These are phyloP conservation scores for Tor tambroides DNA, from an alignment of 2,113 vertebrate genomes.

Conservation along the genomic window DNA sequence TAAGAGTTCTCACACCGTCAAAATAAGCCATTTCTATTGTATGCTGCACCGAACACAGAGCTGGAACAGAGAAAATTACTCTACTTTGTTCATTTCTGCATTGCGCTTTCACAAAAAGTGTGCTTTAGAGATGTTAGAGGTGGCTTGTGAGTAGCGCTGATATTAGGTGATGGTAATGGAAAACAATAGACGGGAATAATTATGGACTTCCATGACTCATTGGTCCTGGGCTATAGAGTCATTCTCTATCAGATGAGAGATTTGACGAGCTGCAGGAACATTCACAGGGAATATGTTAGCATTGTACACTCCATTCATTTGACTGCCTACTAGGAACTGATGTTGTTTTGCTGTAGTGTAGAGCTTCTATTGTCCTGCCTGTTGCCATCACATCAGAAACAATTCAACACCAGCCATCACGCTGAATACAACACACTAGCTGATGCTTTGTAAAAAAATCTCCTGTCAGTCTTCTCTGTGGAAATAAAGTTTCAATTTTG, in stretches of 20 bases:
- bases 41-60: no score
- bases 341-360: not conserved
- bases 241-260: not conserved
- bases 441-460: not conserved
- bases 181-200: slow-evolving; percentile 9
- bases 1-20: no score
- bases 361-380: slow-evolving; percentile 11
- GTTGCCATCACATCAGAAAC: slow-evolving; percentile 35
- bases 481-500: not conserved
- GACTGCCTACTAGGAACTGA: no score
- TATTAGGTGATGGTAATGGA: slow-evolving; percentile 33
- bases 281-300: not conserved
- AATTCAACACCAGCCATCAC: not conserved
- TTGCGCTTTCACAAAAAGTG: not conserved
- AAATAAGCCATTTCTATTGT: no score
- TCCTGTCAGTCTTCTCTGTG: not conserved
- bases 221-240: slow-evolving; percentile 8
- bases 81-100: no score
- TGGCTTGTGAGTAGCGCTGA: not conserved
- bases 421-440: not conserved
- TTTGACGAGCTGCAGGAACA: slow-evolving; percentile 41
- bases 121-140: not conserved
- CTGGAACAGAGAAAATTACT: no score
- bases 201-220: slow-evolving; percentile 34
- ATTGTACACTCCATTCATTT: slow-evolving; percentile 9